phyloP scores from a whole-genome alignment of 2,888 invertebrate species.

The Amorpha juglandis region DNA sequence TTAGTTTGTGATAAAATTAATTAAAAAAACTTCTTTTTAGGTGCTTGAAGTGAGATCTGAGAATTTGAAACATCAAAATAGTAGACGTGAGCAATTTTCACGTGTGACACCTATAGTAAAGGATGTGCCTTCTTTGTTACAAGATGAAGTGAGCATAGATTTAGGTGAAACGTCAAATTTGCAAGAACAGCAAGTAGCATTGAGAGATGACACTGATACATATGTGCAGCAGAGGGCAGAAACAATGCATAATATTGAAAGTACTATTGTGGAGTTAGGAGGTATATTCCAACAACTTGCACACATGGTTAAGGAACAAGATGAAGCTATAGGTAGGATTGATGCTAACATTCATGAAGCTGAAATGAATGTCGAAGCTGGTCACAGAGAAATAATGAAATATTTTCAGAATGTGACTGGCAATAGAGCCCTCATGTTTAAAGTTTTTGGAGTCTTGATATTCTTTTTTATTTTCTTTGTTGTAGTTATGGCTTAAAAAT shows the following conservation, averaged over 20 bases:
- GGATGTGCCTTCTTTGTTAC: slow-evolving; percentile 74
- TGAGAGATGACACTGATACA: slow-evolving; percentile 94
- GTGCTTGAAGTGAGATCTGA: slow-evolving; percentile 98
- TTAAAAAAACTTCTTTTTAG: slow-evolving; percentile 42
- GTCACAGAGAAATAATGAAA: slow-evolving; percentile 97
- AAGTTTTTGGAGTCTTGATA: slow-evolving; percentile 98
- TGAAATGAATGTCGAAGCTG: slow-evolving; percentile 98
- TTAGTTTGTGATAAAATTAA: too few species aligned
- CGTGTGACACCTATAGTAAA: slow-evolving; percentile 74
- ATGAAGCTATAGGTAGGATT: slow-evolving; percentile 98
- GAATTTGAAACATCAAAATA: slow-evolving; percentile 98
- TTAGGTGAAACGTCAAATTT: slow-evolving; percentile 86
- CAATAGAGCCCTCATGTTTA: slow-evolving; percentile 99
- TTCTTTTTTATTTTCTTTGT: slow-evolving; percentile 99
- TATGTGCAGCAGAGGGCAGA: slow-evolving; percentile 97
- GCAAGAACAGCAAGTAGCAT: slow-evolving; percentile 86
- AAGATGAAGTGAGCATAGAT: slow-evolving; percentile 93
- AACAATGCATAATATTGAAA: slow-evolving; percentile 99
- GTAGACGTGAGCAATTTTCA: slow-evolving; percentile 94
- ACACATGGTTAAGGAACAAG: slow-evolving; percentile 99
- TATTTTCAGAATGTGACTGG: slow-evolving; percentile 98
- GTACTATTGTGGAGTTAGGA: slow-evolving; percentile 99
- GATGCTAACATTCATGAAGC: slow-evolving; percentile 98
- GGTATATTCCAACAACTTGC: slow-evolving; percentile 98
- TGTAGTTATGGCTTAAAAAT: slow-evolving; percentile 92